Conservation (phyloP, 2,888 invertebrate genomes). For the Leptinotarsa juncta region DNA sequence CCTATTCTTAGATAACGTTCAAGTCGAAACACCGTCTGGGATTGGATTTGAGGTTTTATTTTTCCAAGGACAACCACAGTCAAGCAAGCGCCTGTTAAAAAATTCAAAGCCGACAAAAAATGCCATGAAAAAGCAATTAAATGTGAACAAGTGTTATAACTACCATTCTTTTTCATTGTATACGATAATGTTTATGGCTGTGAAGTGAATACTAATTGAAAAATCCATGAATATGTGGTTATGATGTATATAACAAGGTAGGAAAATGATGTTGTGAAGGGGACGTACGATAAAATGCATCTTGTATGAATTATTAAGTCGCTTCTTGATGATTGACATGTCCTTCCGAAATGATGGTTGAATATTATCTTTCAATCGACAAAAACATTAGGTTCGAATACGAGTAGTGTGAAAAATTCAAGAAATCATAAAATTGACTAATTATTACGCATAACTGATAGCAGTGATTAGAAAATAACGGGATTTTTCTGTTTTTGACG, state of each 20-base stretch:
- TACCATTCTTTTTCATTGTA: conserved; percentile 32
- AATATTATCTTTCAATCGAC: too few relatives aligned
- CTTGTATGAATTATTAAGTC: too few relatives aligned
- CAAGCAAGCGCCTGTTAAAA: conserved; percentile 26
- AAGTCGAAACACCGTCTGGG: conserved; percentile 17
- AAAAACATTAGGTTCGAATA: too few relatives aligned
- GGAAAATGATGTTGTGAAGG: not conserved
- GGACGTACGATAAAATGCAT: too few relatives aligned
- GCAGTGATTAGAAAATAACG: too few relatives aligned
- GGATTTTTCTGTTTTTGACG: too few relatives aligned
- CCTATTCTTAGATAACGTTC: not conserved
- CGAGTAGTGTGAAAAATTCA: too few relatives aligned
- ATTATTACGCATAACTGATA: too few relatives aligned
- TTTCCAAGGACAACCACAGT: conserved; percentile 25
- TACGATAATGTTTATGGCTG: conserved; percentile 27
- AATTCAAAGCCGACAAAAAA: conserved; percentile 33
- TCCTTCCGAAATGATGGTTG: too few relatives aligned
- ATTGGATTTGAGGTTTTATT: conserved; percentile 18
- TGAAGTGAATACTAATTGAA: conserved; percentile 27
- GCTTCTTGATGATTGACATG: too few relatives aligned
- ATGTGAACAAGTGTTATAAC: conserved; percentile 33
- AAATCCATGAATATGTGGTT: conserved; percentile 10
- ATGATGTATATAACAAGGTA: conserved; percentile 5
- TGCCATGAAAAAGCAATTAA: conserved; percentile 33
- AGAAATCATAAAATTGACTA: too few relatives aligned